These are phyloP conservation scores for Karalla daura DNA, from an alignment of 2,797 vertebrate species.

Conservation along the genomic window DNA sequence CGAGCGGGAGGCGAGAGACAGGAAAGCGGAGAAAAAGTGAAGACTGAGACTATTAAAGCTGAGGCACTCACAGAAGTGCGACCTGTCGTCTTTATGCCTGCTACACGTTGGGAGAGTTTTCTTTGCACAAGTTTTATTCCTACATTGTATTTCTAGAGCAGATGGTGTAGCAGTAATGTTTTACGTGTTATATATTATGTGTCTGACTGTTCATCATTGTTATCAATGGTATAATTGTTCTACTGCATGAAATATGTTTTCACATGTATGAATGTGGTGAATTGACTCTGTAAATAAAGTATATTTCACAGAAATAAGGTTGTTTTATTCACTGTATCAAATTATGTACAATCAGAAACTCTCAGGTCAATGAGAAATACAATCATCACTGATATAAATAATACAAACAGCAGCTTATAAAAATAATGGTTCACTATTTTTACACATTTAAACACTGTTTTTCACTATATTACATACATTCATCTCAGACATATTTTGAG, in stretches of 20 bases:
- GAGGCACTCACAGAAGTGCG: background rate
- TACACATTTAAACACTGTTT: slow-evolving; percentile 30
- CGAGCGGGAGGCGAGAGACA: slow-evolving; percentile 72
- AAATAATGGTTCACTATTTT: slow-evolving; percentile 31
- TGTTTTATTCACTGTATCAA: slow-evolving; percentile 46
- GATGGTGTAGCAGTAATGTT: slow-evolving; percentile 65
- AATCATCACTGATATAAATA: slow-evolving; percentile 54
- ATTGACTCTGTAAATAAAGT: slow-evolving; percentile 57
- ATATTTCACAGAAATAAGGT: slow-evolving; percentile 36
- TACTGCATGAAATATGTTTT: slow-evolving; percentile 9
- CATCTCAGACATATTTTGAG: slow-evolving; percentile 7
- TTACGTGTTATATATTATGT: slow-evolving; percentile 19
- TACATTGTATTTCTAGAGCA: slow-evolving; percentile 52
- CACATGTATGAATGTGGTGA: no score
- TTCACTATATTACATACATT: slow-evolving; percentile 46
- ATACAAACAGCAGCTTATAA: slow-evolving; percentile 16
- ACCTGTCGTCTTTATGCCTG: slow-evolving; percentile 19
- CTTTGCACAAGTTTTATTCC: slow-evolving; percentile 60
- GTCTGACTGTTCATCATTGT: slow-evolving; percentile 50
- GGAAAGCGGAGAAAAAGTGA: slow-evolving; percentile 42
- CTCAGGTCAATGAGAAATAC: slow-evolving; percentile 12
- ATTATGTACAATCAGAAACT: slow-evolving; percentile 36
- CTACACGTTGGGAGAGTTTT: slow-evolving; percentile 8
- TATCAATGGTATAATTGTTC: no score
- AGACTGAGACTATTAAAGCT: background rate